Evolutionary conservation across 2,888 invertebrate species (phyloP).

Genomic region (Galerucella pusilla): DNA sequence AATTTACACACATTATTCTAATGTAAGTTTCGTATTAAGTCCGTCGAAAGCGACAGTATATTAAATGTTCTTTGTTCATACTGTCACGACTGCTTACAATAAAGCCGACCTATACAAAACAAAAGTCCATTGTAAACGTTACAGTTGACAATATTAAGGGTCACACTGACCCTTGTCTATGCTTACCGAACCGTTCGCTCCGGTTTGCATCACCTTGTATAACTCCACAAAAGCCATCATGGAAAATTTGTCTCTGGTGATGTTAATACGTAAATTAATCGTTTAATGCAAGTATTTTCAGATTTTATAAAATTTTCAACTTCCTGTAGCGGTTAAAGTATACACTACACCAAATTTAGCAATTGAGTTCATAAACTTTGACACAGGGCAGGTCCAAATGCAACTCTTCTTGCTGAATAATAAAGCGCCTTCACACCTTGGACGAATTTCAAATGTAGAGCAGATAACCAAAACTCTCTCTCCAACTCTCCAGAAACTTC

Average conservation of each 20-base stretch:
- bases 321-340: no score
- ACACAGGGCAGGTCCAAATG: no score
- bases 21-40: slow-evolving; percentile 30
- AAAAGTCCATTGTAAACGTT: slow-evolving; percentile 61
- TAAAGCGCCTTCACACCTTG: no score
- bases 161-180: slow-evolving; percentile 57
- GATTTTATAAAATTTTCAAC: no score
- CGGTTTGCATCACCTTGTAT: slow-evolving; percentile 44
- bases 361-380: no score
- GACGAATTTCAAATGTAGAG: no score
- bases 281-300: not conserved
- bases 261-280: not conserved
- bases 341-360: no score
- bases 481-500: no score
- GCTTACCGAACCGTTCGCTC: slow-evolving; percentile 52
- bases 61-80: slow-evolving; percentile 53
- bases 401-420: no score
- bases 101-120: slow-evolving; percentile 61
- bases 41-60: slow-evolving; percentile 41
- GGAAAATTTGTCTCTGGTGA: slow-evolving; percentile 30
- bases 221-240: slow-evolving; percentile 27
- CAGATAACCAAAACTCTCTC: no score
- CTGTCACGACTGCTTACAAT: slow-evolving; percentile 59
- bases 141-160: slow-evolving; percentile 61
- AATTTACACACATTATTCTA: not conserved